Evolutionary conservation across 2,113 vertebrate genomes (phyloP).

Genomic region (Amia ocellicauda): DNA sequence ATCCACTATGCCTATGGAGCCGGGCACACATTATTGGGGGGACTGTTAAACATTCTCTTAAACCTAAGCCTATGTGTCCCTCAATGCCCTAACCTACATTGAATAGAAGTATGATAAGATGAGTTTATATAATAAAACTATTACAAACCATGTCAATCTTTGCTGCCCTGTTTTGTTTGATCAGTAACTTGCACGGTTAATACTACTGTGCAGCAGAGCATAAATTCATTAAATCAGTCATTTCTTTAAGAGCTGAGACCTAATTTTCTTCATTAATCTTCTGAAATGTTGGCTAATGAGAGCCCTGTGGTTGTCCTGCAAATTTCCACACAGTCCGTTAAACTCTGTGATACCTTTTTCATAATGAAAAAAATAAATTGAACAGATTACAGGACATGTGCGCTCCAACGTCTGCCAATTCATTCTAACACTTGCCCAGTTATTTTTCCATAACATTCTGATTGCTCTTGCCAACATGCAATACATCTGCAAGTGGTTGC

Average conservation of each 20-base stretch:
- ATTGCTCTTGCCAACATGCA: background rate
- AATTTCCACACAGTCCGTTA: background rate
- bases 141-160: background rate
- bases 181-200: constrained; percentile 5
- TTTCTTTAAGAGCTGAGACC: constrained; percentile 1
- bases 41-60: no score
- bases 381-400: background rate
- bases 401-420: background rate
- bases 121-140: background rate
- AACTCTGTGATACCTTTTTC: background rate
- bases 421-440: background rate
- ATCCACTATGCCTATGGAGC: no score
- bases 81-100: no score
- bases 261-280: constrained; percentile 17
- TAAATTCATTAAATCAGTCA: constrained; percentile 16
- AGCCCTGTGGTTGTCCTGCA: background rate
- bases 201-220: constrained; percentile 2
- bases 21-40: no score
- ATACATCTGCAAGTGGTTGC: background rate
- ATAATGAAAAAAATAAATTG: background rate
- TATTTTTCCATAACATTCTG: background rate
- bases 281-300: constrained; percentile 13
- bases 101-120: no score
- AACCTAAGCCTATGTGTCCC: no score
- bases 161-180: constrained; percentile 3